A percentile compares a stretch with the other conserved stretches of the same genome.
Conservation (phyloP, 53 echinoderm and acorn worm species). For the Luidia sarsii region DNA sequence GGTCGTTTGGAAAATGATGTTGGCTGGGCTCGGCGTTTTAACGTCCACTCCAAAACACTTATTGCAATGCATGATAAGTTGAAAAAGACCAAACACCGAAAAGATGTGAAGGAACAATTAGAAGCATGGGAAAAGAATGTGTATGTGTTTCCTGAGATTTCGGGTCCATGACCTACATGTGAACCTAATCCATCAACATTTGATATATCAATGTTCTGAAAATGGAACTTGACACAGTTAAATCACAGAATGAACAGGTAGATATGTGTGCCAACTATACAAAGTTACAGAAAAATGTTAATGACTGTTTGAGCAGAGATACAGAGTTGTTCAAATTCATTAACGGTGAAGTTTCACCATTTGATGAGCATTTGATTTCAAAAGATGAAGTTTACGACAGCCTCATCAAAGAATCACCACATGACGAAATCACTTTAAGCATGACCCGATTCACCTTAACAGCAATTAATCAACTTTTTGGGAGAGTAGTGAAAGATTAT, state of each 20-base stretch:
- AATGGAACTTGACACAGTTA: too few relatives aligned
- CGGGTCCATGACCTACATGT: too few relatives aligned
- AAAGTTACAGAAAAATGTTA: background rate
- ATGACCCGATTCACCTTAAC: slow-evolving; percentile 13
- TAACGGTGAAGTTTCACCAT: background rate
- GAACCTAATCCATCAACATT: too few relatives aligned
- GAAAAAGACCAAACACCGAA: background rate
- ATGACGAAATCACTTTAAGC: slow-evolving; percentile 2
- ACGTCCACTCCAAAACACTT: background rate
- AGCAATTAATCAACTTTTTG: slow-evolving; percentile 7
- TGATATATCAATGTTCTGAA: too few relatives aligned
- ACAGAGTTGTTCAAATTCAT: background rate
- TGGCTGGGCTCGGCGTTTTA: background rate
- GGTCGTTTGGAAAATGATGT: background rate
- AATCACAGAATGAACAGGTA: too few relatives aligned
- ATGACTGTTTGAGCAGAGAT: background rate
- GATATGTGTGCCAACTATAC: slow-evolving; percentile 25
- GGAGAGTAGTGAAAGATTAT: background rate
- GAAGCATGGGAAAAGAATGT: background rate
- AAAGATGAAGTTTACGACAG: slow-evolving; percentile 22
- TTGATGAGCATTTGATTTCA: background rate
- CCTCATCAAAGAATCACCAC: background rate
- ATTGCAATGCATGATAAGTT: background rate
- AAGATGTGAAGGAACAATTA: background rate
- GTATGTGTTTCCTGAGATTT: too few relatives aligned